A percentile compares a stretch with the other conserved stretches of the same genome.
phyloP scores from a whole-genome alignment of 2,797 vertebrate species.

The Syngnathus rostellatus region DNA sequence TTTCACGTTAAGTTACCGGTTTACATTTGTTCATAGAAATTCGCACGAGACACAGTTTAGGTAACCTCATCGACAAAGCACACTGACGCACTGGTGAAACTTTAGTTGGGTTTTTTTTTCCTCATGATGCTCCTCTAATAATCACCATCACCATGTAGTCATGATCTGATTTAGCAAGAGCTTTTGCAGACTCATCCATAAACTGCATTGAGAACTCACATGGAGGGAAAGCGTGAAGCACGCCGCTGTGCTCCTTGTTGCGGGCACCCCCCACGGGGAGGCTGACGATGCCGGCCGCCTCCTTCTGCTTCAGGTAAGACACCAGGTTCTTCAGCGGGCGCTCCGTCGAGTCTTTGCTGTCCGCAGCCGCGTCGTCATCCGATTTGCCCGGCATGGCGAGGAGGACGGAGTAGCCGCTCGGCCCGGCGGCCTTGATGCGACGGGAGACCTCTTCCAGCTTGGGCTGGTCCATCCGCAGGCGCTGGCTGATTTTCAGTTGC shows the following conservation, averaged over 20 bases:
- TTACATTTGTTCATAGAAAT: not conserved
- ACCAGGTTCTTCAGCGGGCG: constrained; percentile 97
- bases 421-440: constrained; percentile 90
- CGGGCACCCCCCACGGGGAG: constrained; percentile 88
- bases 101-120: not conserved
- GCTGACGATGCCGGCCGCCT: constrained; percentile 97
- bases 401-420: constrained; percentile 82
- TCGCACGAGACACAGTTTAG: not conserved
- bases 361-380: constrained; percentile 66
- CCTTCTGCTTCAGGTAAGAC: constrained; percentile 98
- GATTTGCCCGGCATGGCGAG: constrained; percentile 82
- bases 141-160: constrained; percentile 99
- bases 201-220: constrained; percentile 98
- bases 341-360: constrained; percentile 76
- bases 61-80: constrained; percentile 10
- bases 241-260: constrained; percentile 93
- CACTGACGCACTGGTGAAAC: constrained; percentile 19
- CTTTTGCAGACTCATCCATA: constrained; percentile 94
- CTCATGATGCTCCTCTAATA: constrained; percentile 90
- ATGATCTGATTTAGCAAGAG: constrained; percentile 94
- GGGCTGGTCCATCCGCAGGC: constrained; percentile 92
- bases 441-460: constrained; percentile 95
- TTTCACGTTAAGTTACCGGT: too few relatives aligned
- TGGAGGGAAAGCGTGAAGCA: constrained; percentile 95
- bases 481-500: constrained; percentile 96